phyloP scores from a whole-genome alignment of 2,113 vertebrate species.

The Polypterus senegalus region DNA sequence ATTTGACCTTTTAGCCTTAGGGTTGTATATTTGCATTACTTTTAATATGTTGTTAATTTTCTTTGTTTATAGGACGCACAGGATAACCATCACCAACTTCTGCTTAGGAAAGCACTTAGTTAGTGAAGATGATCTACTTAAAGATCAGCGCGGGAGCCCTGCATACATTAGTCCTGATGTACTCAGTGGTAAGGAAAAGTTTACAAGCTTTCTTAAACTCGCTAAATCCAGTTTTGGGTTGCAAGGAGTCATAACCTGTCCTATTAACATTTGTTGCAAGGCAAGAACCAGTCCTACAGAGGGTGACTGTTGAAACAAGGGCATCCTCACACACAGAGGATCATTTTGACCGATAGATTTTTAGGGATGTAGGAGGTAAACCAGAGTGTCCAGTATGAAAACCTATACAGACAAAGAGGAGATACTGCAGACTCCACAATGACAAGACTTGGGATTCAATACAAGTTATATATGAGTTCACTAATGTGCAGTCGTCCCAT shows the following conservation, averaged over 20 bases:
- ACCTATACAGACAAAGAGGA: no score
- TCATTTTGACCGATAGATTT: no score
- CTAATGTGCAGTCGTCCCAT: no score
- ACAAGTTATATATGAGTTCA: no score
- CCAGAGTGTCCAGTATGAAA: no score
- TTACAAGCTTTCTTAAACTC: fast-evolving
- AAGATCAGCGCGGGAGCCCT: constrained; percentile 96
- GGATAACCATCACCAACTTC: constrained; percentile 98
- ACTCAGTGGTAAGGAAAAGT: constrained; percentile 67
- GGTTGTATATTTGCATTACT: neutral
- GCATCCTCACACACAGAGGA: no score
- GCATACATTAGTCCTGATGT: constrained; percentile 97
- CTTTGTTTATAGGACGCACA: constrained; percentile 64
- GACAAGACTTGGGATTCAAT: no score
- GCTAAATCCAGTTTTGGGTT: neutral
- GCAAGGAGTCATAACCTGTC: constrained; percentile 9
- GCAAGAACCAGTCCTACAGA: neutral
- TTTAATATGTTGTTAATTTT: neutral
- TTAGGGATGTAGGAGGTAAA: no score
- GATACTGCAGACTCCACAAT: no score
- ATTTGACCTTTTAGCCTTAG: neutral
- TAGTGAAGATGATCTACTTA: constrained; percentile 92
- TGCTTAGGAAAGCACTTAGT: constrained; percentile 96
- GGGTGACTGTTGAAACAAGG: no score
- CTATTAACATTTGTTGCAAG: constrained; percentile 16